phyloP scores from a whole-genome alignment of 2,797 vertebrate genomes.

The Anolis apletophallus region DNA sequence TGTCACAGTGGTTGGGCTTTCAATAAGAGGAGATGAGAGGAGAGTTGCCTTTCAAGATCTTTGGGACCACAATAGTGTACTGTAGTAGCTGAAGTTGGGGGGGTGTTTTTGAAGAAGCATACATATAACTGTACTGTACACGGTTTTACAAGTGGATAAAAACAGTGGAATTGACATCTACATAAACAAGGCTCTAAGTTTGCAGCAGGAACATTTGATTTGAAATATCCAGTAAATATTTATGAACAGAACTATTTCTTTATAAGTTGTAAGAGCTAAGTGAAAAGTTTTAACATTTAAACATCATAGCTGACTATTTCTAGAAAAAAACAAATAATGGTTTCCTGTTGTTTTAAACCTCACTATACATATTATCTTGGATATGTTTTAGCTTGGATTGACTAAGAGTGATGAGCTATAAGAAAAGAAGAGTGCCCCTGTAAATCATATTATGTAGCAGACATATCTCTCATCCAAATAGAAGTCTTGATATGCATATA shows the following conservation, averaged over 20 bases:
- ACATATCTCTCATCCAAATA: background rate
- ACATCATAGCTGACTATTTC: background rate
- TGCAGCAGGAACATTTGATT: background rate
- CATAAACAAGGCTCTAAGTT: background rate
- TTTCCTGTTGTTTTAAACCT: background rate
- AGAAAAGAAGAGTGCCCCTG: background rate
- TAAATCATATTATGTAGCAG: background rate
- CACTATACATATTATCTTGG: background rate
- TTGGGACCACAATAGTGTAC: background rate
- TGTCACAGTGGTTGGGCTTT: background rate
- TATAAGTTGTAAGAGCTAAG: background rate
- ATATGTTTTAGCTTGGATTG: background rate
- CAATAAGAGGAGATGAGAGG: background rate
- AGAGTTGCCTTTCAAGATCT: background rate
- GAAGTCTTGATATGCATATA: background rate
- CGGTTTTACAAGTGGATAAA: background rate
- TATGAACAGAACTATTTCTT: background rate
- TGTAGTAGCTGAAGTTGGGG: no score
- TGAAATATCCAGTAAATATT: conserved; percentile 9
- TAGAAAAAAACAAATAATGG: background rate
- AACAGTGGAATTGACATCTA: background rate
- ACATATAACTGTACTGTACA: background rate
- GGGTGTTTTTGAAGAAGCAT: background rate
- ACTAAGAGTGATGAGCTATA: no score
- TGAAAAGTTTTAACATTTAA: background rate